These are phyloP conservation scores for Epinotia bilunana DNA, from an alignment of 2,888 invertebrate genomes.

Conservation along the genomic window DNA sequence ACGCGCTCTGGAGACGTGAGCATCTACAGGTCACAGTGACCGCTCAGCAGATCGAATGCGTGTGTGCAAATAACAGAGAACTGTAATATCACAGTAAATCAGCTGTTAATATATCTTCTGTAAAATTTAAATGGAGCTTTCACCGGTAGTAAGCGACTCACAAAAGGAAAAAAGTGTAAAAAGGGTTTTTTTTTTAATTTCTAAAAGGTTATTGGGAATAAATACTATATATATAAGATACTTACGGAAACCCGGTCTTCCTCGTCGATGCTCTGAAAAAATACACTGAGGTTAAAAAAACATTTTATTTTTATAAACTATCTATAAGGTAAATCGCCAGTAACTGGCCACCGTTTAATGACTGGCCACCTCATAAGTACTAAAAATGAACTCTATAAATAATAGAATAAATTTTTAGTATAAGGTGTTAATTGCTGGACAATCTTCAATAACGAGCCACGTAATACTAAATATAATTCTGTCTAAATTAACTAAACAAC, in stretches of 20 bases:
- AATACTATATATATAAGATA: conserved; percentile 61
- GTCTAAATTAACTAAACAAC: no score
- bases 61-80: no score
- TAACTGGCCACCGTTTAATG: no score
- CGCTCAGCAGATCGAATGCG: no score
- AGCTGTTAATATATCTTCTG: background rate
- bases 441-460: no score
- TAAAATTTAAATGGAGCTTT: background rate
- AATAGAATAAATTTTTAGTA: no score
- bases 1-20: no score
- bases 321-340: no score
- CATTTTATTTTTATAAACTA: background rate
- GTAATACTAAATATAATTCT: no score
- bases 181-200: background rate
- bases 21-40: no score
- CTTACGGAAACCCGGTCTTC: conserved; percentile 91
- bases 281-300: conserved; percentile 54
- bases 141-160: background rate
- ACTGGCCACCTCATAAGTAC: no score
- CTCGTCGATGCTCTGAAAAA: conserved; percentile 88
- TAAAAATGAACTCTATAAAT: background rate
- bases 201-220: background rate
- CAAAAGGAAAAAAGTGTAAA: background rate
- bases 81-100: background rate
- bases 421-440: no score